These are phyloP conservation scores for Hemiprocne comata DNA, from an alignment of 2,113 vertebrate genomes.

Conservation along the genomic window DNA sequence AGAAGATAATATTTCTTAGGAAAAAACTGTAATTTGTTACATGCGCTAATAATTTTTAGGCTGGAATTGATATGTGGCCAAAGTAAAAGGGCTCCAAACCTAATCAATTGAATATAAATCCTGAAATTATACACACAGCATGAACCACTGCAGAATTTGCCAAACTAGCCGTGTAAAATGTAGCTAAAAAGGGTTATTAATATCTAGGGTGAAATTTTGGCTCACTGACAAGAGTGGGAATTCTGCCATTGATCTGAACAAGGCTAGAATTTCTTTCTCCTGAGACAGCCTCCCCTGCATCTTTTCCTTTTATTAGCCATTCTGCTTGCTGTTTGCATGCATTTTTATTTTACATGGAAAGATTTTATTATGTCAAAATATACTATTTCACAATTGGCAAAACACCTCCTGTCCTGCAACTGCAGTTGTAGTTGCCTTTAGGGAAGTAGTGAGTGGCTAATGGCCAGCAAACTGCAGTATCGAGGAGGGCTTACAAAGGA, in stretches of 20 bases:
- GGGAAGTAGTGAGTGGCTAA: neutral
- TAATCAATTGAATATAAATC: neutral
- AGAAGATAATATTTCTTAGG: neutral
- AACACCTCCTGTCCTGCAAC: neutral
- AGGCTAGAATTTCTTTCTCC: constrained; percentile 11
- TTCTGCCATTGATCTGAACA: constrained; percentile 21
- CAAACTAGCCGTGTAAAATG: neutral
- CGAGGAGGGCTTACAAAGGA: neutral
- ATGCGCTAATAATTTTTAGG: neutral
- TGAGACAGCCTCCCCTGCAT: neutral
- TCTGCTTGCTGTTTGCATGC: neutral
- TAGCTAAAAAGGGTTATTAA: neutral
- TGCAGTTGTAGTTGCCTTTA: neutral
- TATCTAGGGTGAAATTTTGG: constrained; percentile 25
- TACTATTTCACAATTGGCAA: constrained; percentile 42
- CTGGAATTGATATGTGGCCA: neutral
- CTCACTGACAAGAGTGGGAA: neutral
- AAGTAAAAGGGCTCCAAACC: neutral
- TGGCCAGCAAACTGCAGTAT: constrained; percentile 5
- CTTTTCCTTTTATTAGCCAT: constrained; percentile 12
- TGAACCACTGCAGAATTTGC: neutral
- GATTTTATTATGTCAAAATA: constrained; percentile 4
- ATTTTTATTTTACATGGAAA: constrained; percentile 28
- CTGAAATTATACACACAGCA: neutral
- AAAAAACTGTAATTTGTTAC: neutral